Base-by-base conservation (phyloP, 2,888 invertebrate genomes). In the Cheilosia soror region DNA sequence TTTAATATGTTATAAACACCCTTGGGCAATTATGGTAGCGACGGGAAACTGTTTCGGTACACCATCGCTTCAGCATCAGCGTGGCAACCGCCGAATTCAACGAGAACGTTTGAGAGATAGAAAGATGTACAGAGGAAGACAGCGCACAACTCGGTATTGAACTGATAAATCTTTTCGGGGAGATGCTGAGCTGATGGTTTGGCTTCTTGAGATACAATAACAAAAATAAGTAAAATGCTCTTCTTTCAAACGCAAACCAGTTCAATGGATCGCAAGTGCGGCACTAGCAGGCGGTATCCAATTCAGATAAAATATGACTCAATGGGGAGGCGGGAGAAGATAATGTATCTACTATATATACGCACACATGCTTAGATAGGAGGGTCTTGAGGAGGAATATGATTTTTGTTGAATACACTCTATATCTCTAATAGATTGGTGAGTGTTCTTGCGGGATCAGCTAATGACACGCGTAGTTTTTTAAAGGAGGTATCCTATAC, bases 1-100 rank as follows among this genome's bases (percentile, higher is more conserved):
- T 84, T 84, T 84, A 84, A 84, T 84, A 80, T 76, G 84, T 84
- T 84, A 84, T 80, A 84, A 80, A 84, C 84, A 84, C 84, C 84
- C 84, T 71, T 76, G 84, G 84, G 84, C 84, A 84, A 84, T 84
- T 84, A 84, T 84, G 84, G 84, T 84, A 84, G 84, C 80, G 84
- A 75, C 84, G 84, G 69, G 84, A 84, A 80, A 80, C 80, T 71
- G 84, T 84, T 84, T 84, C 58, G 79, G 80, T 83, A 73, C 69
- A 79, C 79, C 72, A 84, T 63, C 57, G 40, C 55, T 57, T 31
- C 33, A 40, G 55, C 62, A 58, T 25, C 25, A 58, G 11, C 47
- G 25, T 9, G 20, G 25, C 49, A 29, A 11, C 25, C 6, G 44
- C 57, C 33, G 37, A 49, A 65, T 49, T 68, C 55, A 27, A 31